Evolutionary conservation across 1,140 invertebrate species (phyloP), one percentile per base, ranked within the genome.

Genomic region (Drosophila equinoxialis): DNA sequence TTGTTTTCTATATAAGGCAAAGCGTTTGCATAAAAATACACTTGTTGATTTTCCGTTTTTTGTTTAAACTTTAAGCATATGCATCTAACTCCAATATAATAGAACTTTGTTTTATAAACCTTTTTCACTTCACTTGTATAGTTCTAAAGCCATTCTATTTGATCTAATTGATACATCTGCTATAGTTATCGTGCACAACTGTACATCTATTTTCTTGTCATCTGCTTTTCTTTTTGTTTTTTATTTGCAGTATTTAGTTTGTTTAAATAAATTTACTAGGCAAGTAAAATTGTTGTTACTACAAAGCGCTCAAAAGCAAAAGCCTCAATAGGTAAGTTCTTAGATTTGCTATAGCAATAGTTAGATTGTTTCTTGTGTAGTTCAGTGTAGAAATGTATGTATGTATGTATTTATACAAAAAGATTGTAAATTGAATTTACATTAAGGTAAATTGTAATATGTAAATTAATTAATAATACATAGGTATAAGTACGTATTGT

Each of bases 1-100:
- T 42, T 66, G 37, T 41, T 59, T 68, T 62, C 67, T 67, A 42
- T 72, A 74, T 85, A 91, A 90, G 89, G 89, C 89, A 89, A 91
- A 91, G 89, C 89, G 72, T 85, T 90, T 89, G 90, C 89, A 89
- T 89, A 91, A 91, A 91, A 91, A 89, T 91, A 91, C 84, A 83
- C 62, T 75, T 85, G 45, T 80, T 78, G 69, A 39, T 70, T 41
- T 62, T 42, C 42, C 68, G 26, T 65, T 70, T 70, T 57, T 26
- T 54, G 48, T 71, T 77, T 60, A 64, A 58, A 74, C 63, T 59
- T 54, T 51, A 64, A 74, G 71, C 67, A 61, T 66, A 65, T 71
- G 68, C 61, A 66, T 63, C 45, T 77, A 60, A 60, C 63, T 74
- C 65, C 79, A 73, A 57, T 30, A 75, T 26, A 26, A 26, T 26